Evolutionary conservation across 2,888 invertebrate species (phyloP).

Genomic region (Julus scanicus): DNA sequence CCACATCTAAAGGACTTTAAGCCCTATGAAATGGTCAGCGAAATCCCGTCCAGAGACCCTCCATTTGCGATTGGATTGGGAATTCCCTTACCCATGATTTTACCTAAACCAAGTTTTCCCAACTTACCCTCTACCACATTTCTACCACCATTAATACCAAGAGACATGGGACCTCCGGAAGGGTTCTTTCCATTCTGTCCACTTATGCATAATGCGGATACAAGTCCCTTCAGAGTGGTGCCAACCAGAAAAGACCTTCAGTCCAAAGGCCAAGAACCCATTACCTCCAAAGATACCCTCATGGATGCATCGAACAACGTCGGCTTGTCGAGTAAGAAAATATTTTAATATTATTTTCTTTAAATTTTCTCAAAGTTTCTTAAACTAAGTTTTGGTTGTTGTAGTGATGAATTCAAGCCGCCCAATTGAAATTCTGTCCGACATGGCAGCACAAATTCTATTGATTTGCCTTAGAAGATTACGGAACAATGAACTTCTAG

Average conservation of each 20-base stretch:
- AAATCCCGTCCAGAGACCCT: neutral
- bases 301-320: neutral
- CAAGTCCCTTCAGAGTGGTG: slow-evolving; percentile 54
- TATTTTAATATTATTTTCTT: neutral
- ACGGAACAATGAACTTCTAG: slow-evolving; percentile 62
- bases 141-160: neutral
- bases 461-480: slow-evolving; percentile 61
- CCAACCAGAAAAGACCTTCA: slow-evolving; percentile 10
- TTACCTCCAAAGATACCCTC: neutral
- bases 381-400: neutral
- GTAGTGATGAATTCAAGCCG: slow-evolving; percentile 16
- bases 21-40: slow-evolving; percentile 33
- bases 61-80: slow-evolving; percentile 39
- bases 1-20: slow-evolving; percentile 12
- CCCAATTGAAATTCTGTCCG: slow-evolving; percentile 49
- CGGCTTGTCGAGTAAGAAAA: slow-evolving; percentile 12
- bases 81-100: neutral
- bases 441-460: slow-evolving; percentile 60
- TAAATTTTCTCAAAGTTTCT: neutral
- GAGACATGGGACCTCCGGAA: neutral
- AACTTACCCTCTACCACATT: neutral
- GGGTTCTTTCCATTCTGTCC: slow-evolving; percentile 12
- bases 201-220: slow-evolving; percentile 51
- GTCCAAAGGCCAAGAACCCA: neutral
- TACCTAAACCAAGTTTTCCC: neutral